phyloP scores from a whole-genome alignment of 2,888 invertebrate genomes.

The Brassicogethes aeneus region DNA sequence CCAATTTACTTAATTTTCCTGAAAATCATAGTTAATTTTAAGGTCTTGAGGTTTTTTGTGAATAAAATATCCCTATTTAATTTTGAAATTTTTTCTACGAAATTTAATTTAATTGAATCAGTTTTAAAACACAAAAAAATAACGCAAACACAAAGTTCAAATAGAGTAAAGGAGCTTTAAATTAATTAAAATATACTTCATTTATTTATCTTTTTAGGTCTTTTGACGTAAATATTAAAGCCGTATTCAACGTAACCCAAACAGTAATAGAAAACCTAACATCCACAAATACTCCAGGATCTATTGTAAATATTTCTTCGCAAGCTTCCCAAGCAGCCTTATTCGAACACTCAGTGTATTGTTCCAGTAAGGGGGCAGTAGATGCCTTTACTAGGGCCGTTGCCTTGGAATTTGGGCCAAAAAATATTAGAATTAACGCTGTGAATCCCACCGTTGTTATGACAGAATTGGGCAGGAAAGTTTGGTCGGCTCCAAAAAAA shows the following conservation, averaged over 20 bases:
- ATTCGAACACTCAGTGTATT: conserved; percentile 65
- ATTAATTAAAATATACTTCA: too few species aligned
- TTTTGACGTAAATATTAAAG: conserved; percentile 69
- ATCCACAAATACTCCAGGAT: conserved; percentile 55
- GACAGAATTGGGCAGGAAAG: conserved; percentile 74
- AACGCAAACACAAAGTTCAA: too few species aligned
- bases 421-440: conserved; percentile 76
- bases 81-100: too few species aligned
- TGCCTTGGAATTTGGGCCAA: conserved; percentile 74
- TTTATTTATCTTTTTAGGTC: conserved; percentile 12
- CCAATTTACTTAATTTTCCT: too few species aligned
- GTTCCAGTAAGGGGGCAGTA: conserved; percentile 76
- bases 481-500: conserved; percentile 70
- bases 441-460: conserved; percentile 86
- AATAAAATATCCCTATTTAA: too few species aligned
- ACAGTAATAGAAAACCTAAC: conserved; percentile 63
- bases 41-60: too few species aligned
- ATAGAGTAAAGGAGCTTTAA: too few species aligned
- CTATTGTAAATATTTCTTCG: conserved; percentile 82
- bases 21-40: too few species aligned
- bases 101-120: too few species aligned
- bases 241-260: conserved; percentile 66
- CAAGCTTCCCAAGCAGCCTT: conserved; percentile 66
- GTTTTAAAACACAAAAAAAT: too few species aligned
- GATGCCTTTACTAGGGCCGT: conserved; percentile 71